Percentiles rank a stretch among this genome's conserved stretches.
Conservation (phyloP, 2,797 vertebrate genomes). For the Numenius phaeopus region DNA sequence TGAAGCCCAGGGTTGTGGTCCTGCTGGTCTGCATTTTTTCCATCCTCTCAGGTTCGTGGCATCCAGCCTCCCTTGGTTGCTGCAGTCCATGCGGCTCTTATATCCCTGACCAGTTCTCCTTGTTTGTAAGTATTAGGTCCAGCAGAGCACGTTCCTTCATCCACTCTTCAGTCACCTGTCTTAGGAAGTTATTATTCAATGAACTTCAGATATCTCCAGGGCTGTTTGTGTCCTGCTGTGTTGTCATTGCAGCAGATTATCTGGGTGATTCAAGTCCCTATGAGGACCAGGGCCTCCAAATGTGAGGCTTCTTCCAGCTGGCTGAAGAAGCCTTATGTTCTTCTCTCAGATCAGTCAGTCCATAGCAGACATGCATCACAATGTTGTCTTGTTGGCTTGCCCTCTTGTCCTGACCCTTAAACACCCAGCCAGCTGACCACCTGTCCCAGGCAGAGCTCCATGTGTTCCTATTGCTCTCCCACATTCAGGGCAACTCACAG, state of each 20-base stretch:
- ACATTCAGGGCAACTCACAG: fast-evolving
- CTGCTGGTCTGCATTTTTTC: background rate
- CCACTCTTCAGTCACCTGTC: background rate
- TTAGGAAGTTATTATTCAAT: background rate
- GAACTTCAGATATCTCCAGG: background rate
- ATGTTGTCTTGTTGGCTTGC: background rate
- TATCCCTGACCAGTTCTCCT: background rate
- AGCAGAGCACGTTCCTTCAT: background rate
- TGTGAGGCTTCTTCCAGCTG: background rate
- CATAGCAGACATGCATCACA: background rate
- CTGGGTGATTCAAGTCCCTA: background rate
- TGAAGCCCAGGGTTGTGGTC: background rate
- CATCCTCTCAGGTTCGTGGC: background rate
- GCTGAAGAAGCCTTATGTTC: background rate
- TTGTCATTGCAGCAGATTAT: background rate
- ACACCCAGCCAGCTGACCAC: background rate
- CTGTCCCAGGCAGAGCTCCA: background rate
- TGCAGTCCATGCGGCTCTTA: background rate
- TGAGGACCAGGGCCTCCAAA: background rate
- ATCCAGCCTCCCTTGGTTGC: background rate
- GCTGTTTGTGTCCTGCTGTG: background rate
- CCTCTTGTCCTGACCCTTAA: background rate
- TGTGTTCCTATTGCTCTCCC: background rate
- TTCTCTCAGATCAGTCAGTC: background rate
- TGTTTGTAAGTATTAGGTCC: background rate